phyloP scores from a whole-genome alignment of 2,113 vertebrate genomes.

The Vanacampus margaritifer region DNA sequence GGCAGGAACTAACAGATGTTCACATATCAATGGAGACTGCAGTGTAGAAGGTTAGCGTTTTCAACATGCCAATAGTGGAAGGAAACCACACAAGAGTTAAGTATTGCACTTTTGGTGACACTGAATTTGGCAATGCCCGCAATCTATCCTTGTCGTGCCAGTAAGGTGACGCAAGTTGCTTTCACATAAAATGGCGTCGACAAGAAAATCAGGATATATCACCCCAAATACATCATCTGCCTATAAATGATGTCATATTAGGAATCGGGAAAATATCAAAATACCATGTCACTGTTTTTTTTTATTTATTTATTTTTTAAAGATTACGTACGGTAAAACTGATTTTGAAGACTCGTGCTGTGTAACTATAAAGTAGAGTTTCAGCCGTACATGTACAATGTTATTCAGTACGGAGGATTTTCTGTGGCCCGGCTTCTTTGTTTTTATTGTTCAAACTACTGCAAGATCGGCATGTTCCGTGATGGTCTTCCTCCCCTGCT shows the following conservation, averaged over 20 bases:
- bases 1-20: slow-evolving; percentile 63
- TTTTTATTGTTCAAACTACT: neutral
- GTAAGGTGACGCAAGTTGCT: neutral
- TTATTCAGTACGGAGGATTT: neutral
- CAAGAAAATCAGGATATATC: neutral
- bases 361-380: no score
- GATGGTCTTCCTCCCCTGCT: slow-evolving; percentile 70
- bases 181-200: neutral
- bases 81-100: neutral
- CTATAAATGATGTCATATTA: neutral
- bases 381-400: no score
- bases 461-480: slow-evolving; percentile 33
- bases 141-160: neutral
- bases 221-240: neutral
- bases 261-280: neutral
- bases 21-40: slow-evolving; percentile 37
- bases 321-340: neutral
- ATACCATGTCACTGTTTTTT: neutral
- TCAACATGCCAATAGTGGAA: neutral
- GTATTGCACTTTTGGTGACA: neutral
- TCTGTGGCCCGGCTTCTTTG: neutral
- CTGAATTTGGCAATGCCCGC: neutral
- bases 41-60: neutral
- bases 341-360: no score
- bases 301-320: no score